Evolutionary conservation across 1,140 invertebrate species (phyloP), one percentile per base, ranked within the genome.

Genomic region (Leucophenga varia): DNA sequence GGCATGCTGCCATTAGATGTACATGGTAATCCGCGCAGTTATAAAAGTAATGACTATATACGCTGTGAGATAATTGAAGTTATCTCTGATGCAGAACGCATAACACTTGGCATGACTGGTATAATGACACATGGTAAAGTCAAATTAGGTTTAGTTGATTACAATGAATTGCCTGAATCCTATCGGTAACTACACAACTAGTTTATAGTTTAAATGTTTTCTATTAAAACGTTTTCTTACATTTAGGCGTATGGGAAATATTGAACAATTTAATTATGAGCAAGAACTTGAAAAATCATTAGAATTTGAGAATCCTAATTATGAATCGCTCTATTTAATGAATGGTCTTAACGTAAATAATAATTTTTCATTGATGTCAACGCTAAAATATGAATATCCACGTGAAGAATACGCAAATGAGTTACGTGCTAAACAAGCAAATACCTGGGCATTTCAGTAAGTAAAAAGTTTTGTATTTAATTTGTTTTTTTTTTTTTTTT

Each of bases 261-360:
- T n/a, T n/a, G n/a, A n/a, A n/a, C n/a, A n/a, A n/a, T n/a, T n/a
- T 6, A 56, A 58, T 25, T 95, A 88, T 83, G 88, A 93, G 80
- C 86, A 87, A 57, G 83, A 91, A 63, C 82, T 96, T 69, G 84
- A 87, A 77, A 88, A 86, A 77, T 89, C 88, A 64, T 79, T 87
- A 59, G 90, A 89, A 57, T 94, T 93, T 81, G 87, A 88, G 80
- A 95, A 95, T 80, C 90, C 90, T 30, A 91, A 90, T 78, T 86
- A 91, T 61, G 85, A 75, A 43, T 49, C 57, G 14, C 55, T 75
- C 10, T 71, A 61, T 38, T 53, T 63, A 14, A 14, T 69, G 0
- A 59, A 60, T 41, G 72, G 72, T 21, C 41, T 75, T 19, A 59
- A 75, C 17, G 54, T 64, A 0, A 57, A 70, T 20, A 64, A 68